These are phyloP conservation scores for Cephus spinipes DNA, from an alignment of 2,888 invertebrate species.

Conservation along the genomic window DNA sequence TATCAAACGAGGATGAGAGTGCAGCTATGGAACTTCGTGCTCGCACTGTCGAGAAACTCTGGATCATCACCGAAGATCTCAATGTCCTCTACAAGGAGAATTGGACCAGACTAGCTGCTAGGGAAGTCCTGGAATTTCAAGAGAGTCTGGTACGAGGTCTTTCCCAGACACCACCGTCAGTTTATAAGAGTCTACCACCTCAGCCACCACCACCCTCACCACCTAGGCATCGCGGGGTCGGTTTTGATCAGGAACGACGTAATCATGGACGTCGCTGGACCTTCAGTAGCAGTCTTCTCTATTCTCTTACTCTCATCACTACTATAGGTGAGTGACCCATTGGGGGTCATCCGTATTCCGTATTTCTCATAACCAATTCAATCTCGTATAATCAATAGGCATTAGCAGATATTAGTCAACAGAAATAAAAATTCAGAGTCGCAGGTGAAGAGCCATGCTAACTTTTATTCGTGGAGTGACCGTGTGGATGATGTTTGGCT, in stretches of 20 bases:
- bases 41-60: slow-evolving; percentile 82
- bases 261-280: slow-evolving; percentile 81
- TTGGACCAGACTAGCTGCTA: slow-evolving; percentile 90
- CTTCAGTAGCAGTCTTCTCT: slow-evolving; percentile 91
- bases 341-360: not conserved
- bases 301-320: slow-evolving; percentile 93
- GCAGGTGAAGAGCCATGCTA: not conserved
- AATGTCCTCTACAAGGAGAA: slow-evolving; percentile 92
- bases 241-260: slow-evolving; percentile 44
- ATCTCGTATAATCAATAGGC: not conserved
- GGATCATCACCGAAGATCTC: slow-evolving; percentile 88
- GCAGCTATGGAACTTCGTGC: slow-evolving; percentile 72
- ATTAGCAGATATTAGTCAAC: not conserved
- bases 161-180: slow-evolving; percentile 50
- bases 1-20: slow-evolving; percentile 63
- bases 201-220: slow-evolving; percentile 25
- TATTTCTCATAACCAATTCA: not conserved
- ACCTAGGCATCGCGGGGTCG: slow-evolving; percentile 44
- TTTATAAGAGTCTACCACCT: slow-evolving; percentile 47
- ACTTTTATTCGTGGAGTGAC: not conserved
- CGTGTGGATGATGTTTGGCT: not conserved
- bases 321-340: slow-evolving; percentile 83
- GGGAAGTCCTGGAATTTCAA: slow-evolving; percentile 88
- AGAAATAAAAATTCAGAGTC: not conserved
- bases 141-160: slow-evolving; percentile 68